Evolutionary conservation across 2,797 vertebrate species (phyloP).

Genomic region (Yasuhikotakia modesta): DNA sequence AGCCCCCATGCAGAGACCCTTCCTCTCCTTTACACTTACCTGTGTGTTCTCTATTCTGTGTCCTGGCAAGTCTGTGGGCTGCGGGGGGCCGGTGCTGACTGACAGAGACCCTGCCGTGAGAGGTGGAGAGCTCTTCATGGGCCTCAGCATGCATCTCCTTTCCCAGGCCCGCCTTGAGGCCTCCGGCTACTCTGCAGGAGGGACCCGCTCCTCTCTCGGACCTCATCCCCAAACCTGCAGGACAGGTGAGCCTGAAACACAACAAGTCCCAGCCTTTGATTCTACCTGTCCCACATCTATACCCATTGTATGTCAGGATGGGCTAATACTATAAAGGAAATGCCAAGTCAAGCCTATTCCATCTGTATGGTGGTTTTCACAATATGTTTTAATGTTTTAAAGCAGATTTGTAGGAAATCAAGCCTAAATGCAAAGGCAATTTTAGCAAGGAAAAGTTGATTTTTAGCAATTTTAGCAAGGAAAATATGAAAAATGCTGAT

Average conservation of each 20-base stretch:
- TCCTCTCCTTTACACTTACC: constrained; percentile 54
- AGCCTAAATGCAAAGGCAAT: no score
- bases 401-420: no score
- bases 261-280: constrained; percentile 65
- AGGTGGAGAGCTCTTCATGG: constrained; percentile 65
- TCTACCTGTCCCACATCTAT: constrained; percentile 47
- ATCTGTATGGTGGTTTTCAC: no score
- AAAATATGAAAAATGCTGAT: no score
- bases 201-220: constrained; percentile 52
- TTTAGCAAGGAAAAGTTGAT: no score
- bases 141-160: constrained; percentile 65
- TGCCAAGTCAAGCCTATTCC: no score
- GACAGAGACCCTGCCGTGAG: constrained; percentile 59
- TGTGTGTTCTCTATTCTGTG: constrained; percentile 53
- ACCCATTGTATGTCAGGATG: constrained; percentile 5
- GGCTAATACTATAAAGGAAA: neutral
- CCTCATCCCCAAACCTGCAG: constrained; percentile 58
- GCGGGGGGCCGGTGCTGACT: constrained; percentile 55
- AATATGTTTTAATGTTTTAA: no score
- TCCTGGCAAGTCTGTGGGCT: constrained; percentile 57
- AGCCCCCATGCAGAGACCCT: constrained; percentile 42
- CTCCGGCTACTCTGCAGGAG: constrained; percentile 62
- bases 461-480: no score
- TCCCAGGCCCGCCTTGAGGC: constrained; percentile 64
- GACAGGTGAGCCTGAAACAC: constrained; percentile 63